phyloP scores from a whole-genome alignment of 1,140 invertebrate species.

The Thaumatotibia leucotreta region DNA sequence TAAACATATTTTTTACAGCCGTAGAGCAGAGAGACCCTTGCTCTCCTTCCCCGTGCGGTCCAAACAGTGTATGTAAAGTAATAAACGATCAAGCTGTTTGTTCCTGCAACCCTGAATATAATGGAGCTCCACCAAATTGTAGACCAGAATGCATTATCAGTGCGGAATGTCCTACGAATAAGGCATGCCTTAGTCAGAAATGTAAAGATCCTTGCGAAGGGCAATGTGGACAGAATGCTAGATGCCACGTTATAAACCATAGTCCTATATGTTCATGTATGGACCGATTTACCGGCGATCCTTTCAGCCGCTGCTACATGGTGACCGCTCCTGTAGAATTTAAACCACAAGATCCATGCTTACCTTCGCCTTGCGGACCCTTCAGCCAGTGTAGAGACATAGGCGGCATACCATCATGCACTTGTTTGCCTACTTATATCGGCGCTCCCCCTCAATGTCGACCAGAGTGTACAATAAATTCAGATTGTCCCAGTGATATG shows the following conservation, averaged over 20 bases:
- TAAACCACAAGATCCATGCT: slow-evolving; percentile 73
- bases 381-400: slow-evolving; percentile 80
- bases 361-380: slow-evolving; percentile 80
- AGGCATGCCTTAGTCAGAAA: slow-evolving; percentile 83
- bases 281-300: slow-evolving; percentile 82
- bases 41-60: slow-evolving; percentile 86
- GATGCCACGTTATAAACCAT: slow-evolving; percentile 83
- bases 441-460: slow-evolving; percentile 81
- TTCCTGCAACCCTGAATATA: slow-evolving; percentile 82
- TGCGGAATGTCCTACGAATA: slow-evolving; percentile 84
- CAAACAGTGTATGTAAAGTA: slow-evolving; percentile 85
- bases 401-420: slow-evolving; percentile 78
- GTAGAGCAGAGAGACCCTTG: slow-evolving; percentile 43
- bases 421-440: slow-evolving; percentile 79
- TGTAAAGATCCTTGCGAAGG: slow-evolving; percentile 87
- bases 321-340: slow-evolving; percentile 36
- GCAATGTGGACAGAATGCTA: slow-evolving; percentile 84
- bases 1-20: slow-evolving; percentile 38
- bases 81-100: slow-evolving; percentile 83
- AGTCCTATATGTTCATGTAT: slow-evolving; percentile 84
- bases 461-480: slow-evolving; percentile 80
- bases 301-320: slow-evolving; percentile 80
- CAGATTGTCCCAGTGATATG: slow-evolving; percentile 80
- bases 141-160: slow-evolving; percentile 86
- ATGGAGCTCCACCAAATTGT: slow-evolving; percentile 84